These are phyloP conservation scores for Prinia subflava DNA, from an alignment of 2,113 vertebrate genomes.

Conservation along the genomic window DNA sequence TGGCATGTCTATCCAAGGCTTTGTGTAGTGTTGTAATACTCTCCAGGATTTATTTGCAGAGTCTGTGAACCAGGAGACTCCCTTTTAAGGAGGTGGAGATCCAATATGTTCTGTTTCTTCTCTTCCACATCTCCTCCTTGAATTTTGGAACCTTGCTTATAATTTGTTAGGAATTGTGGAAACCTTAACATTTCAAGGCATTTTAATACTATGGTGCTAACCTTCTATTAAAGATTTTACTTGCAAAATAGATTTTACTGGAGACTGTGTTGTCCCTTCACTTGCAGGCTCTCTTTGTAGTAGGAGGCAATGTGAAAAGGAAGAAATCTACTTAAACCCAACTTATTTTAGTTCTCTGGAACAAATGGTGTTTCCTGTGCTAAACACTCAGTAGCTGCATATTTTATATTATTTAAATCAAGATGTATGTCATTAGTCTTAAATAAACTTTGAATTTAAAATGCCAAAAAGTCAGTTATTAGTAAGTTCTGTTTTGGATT, in stretches of 20 bases:
- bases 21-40: neutral
- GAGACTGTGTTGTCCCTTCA: neutral
- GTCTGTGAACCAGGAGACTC: neutral
- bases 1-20: neutral
- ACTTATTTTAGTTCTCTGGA: neutral
- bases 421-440: neutral
- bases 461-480: neutral
- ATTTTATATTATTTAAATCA: neutral
- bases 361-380: neutral
- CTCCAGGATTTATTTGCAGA: neutral
- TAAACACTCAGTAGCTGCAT: neutral
- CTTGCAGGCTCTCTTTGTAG: neutral
- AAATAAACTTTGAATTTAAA: neutral
- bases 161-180: neutral
- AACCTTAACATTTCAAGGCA: neutral
- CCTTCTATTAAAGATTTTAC: neutral
- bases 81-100: neutral
- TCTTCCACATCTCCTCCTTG: neutral
- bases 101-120: neutral
- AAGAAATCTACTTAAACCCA: neutral
- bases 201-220: neutral
- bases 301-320: neutral
- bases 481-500: neutral
- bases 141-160: neutral
- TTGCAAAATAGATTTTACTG: neutral